These are phyloP conservation scores for Falco concolor DNA, from an alignment of 2,797 vertebrate genomes.

Conservation along the genomic window DNA sequence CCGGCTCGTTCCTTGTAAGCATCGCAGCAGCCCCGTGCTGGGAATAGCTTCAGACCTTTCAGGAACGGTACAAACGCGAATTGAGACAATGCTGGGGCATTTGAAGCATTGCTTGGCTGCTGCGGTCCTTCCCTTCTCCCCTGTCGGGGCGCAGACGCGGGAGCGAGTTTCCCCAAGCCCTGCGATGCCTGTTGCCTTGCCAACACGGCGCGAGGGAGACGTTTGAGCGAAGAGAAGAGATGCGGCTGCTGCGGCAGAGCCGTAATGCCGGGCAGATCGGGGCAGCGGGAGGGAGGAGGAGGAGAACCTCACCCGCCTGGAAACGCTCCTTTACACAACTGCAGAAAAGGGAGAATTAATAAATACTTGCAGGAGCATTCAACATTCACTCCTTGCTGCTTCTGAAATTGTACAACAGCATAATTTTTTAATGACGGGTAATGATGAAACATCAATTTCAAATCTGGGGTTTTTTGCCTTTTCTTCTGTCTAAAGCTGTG, in stretches of 20 bases:
- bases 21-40: accelerated
- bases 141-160: background rate
- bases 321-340: background rate
- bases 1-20: accelerated
- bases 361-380: background rate
- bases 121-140: background rate
- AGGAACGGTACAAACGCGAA: accelerated
- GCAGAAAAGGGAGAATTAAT: background rate
- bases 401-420: constrained; percentile 13
- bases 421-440: constrained; percentile 60
- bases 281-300: background rate
- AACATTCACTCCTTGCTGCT: background rate
- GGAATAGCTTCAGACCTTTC: accelerated
- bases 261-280: background rate
- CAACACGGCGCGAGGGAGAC: background rate
- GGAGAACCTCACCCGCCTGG: background rate
- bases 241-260: background rate
- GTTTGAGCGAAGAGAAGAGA: background rate
- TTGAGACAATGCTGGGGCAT: accelerated
- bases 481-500: constrained; percentile 2
- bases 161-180: background rate
- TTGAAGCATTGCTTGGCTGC: accelerated
- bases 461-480: background rate
- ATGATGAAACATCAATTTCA: constrained; percentile 56
- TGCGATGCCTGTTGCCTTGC: constrained; percentile 37